Evolutionary conservation across 2,797 vertebrate species (phyloP).

Genomic region (Anomalospiza imberbis): DNA sequence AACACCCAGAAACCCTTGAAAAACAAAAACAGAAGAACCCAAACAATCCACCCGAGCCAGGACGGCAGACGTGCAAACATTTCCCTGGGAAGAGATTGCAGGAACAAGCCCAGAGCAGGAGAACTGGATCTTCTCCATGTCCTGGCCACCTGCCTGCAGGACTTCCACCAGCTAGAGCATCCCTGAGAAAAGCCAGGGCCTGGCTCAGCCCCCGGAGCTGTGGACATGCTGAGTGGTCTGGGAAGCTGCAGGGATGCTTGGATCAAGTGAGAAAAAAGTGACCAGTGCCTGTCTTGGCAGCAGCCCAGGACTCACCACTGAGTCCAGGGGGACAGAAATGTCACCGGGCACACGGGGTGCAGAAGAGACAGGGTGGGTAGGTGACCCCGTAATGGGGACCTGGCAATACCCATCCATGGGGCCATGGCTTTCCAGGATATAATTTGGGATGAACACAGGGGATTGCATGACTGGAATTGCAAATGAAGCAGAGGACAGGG

Average conservation of each 20-base stretch:
- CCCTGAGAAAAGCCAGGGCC: neutral
- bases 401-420: neutral
- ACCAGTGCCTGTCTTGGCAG: neutral
- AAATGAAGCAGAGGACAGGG: rapidly evolving
- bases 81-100: neutral
- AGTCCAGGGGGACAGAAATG: rapidly evolving
- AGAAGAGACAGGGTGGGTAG: neutral
- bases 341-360: neutral
- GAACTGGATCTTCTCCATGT: slow-evolving; percentile 20
- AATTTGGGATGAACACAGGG: neutral
- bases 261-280: rapidly evolving
- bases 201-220: neutral
- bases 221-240: neutral
- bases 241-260: neutral
- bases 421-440: neutral
- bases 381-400: rapidly evolving
- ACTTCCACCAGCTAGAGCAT: slow-evolving; percentile 19
- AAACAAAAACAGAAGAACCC: slow-evolving; percentile 62
- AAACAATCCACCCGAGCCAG: slow-evolving; percentile 36
- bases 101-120: neutral
- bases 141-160: slow-evolving; percentile 41
- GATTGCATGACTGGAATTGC: rapidly evolving
- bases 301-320: neutral
- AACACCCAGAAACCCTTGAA: slow-evolving; percentile 60
- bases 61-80: neutral